Percentiles rank a stretch among this genome's conserved stretches.
These are phyloP conservation scores for Pluvialis apricaria DNA, from an alignment of 2,113 vertebrate genomes.

Conservation along the genomic window DNA sequence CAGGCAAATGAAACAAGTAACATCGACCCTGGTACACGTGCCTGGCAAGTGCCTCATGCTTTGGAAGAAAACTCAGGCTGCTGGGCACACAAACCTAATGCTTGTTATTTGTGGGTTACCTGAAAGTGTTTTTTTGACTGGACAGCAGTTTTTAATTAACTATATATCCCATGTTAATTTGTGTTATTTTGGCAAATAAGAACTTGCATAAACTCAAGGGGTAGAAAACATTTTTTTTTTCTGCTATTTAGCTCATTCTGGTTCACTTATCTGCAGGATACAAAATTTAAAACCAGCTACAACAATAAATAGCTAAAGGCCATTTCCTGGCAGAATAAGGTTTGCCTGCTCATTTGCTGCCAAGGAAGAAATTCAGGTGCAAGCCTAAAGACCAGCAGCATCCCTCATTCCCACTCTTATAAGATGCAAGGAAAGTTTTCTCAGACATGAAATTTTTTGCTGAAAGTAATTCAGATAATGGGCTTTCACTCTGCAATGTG, in stretches of 20 bases:
- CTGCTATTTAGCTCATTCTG: background rate
- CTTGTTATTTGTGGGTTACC: background rate
- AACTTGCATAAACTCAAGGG: background rate
- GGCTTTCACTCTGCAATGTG: background rate
- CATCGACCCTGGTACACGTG: rapidly evolving
- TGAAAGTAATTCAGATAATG: background rate
- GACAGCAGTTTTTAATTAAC: background rate
- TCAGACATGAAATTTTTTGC: background rate
- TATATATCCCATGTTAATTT: background rate
- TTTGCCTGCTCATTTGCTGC: background rate
- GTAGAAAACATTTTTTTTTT: background rate
- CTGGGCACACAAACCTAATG: background rate
- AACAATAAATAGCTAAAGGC: background rate
- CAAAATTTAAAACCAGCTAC: background rate
- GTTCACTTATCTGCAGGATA: background rate
- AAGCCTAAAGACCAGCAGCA: background rate
- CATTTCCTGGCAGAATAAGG: background rate
- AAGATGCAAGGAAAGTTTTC: background rate
- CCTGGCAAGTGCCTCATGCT: background rate
- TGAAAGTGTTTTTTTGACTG: background rate
- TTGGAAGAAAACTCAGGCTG: background rate
- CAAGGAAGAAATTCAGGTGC: background rate
- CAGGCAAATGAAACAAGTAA: background rate
- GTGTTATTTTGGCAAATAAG: background rate
- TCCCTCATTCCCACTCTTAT: background rate